Base-by-base conservation (phyloP, 37 sponge, comb jelly and placozoan species). In the Corticium candelabrum region DNA sequence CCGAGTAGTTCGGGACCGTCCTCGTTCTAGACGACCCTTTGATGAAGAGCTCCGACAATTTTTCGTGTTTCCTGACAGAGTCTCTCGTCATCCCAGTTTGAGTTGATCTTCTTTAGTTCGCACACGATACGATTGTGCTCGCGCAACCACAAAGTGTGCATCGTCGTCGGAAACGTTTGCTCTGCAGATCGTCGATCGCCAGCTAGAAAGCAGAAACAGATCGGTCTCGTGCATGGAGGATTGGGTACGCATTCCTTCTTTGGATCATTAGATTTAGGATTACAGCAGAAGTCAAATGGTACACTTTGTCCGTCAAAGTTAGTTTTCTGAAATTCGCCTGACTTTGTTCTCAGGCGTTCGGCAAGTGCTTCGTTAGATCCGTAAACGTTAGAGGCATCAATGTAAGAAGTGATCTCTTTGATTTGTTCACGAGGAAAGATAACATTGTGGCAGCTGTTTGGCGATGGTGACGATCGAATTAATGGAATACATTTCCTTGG, bases 1-100 rank as follows among this genome's bases (percentile, higher is more conserved):
- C 83, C 83, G 7, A 82, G 80, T 2, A 82, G 35, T 31, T 76
- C 77, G 15, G 83, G 83, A 11, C 77, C 41, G 77, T 79, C 71
- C 1, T 79, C 74, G 31, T 77, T 29, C 27, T 43, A 79, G 38
- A 81, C 76, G 32, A 81, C 67, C 33, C n/a, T n/a, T 39, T 79
- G 80, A 36, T 37, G 40, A 2, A 76, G 1, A 34, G 41, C 80
- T 1, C 39, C 75, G 2, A 79, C 77, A n/a, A 79, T 77, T 38
- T 79, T 15, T 15, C 74, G 74, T 21, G 74, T 27, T 72, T 72
- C 74, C 74, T 27, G 21, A 72, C 21, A 72, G 21, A 72, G 21
- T 72, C 74, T 11, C 32, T 72, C 74, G 15, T 29, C 32, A 32
- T 27, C 21, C 74, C 74, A 72, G 15, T 32, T 15, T 27, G 74